These are phyloP conservation scores for Drosophila truncata DNA, from an alignment of 1,140 invertebrate species.

Conservation along the genomic window DNA sequence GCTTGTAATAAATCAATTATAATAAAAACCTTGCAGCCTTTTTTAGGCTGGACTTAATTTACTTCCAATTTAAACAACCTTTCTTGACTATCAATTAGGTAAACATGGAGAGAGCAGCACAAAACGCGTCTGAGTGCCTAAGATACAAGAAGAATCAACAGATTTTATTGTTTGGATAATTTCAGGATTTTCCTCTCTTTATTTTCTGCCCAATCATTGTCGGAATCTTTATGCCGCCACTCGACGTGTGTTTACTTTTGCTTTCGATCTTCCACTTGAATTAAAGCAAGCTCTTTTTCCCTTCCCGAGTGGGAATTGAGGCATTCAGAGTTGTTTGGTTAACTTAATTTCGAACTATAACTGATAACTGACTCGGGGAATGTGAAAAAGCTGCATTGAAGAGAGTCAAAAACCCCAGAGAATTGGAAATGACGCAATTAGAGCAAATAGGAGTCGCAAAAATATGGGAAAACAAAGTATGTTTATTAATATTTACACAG, in stretches of 20 bases:
- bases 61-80: slow-evolving; percentile 20
- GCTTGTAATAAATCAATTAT: slow-evolving; percentile 12
- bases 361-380: slow-evolving; percentile 26
- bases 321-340: slow-evolving; percentile 50
- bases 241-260: slow-evolving; percentile 57
- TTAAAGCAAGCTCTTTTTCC: slow-evolving; percentile 49
- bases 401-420: slow-evolving; percentile 18
- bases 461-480: slow-evolving; percentile 26
- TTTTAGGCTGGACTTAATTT: not conserved
- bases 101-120: slow-evolving; percentile 32
- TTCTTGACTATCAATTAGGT: slow-evolving; percentile 45
- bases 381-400: slow-evolving; percentile 27
- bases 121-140: slow-evolving; percentile 35
- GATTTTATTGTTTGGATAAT: slow-evolving; percentile 52
- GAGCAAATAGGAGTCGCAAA: slow-evolving; percentile 24
- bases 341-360: slow-evolving; percentile 55
- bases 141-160: slow-evolving; percentile 49
- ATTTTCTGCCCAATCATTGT: slow-evolving; percentile 68
- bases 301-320: slow-evolving; percentile 15
- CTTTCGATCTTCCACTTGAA: slow-evolving; percentile 57
- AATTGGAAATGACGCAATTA: slow-evolving; percentile 50
- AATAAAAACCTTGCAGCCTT: not conserved
- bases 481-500: slow-evolving; percentile 43
- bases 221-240: slow-evolving; percentile 65
- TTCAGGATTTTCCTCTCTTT: slow-evolving; percentile 51